Evolutionary conservation across 2,888 invertebrate species (phyloP).

Genomic region (Luperina testacea): DNA sequence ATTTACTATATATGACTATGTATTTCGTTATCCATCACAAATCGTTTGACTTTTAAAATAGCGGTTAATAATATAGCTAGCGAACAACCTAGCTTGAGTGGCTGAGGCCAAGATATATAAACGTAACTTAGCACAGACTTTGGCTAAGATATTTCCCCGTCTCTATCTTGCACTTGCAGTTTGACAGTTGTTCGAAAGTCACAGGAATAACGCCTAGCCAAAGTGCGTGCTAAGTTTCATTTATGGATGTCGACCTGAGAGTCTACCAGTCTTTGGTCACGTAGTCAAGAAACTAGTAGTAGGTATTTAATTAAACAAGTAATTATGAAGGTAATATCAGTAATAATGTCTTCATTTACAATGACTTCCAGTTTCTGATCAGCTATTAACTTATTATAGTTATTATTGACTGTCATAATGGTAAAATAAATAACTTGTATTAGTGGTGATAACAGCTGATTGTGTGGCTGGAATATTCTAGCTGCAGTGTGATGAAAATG

Average conservation of each 20-base stretch:
- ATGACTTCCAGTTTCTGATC: conserved; percentile 20
- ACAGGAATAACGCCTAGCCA: background rate
- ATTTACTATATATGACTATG: conserved; percentile 15
- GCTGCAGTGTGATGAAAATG: background rate
- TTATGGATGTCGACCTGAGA: background rate
- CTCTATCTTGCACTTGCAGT: background rate
- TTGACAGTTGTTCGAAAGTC: background rate
- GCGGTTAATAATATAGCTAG: background rate
- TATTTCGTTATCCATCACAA: conserved; percentile 41
- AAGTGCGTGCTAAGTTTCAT: background rate
- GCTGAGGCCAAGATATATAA: background rate
- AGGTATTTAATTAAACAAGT: conserved; percentile 28
- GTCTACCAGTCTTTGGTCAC: conserved; percentile 40
- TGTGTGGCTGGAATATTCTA: conserved; percentile 15
- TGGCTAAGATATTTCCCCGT: background rate
- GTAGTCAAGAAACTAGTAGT: conserved; percentile 24
- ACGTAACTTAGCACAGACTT: background rate
- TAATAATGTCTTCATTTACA: conserved; percentile 14
- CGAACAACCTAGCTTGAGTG: background rate
- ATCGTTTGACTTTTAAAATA: conserved; percentile 34
- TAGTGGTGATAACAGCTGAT: background rate
- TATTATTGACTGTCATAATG: conserved; percentile 23
- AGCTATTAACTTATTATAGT: conserved; percentile 10
- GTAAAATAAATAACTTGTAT: background rate
- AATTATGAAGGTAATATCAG: conserved; percentile 18